Evolutionary conservation across 2,888 invertebrate species (phyloP).

Genomic region (Drosophila prostipennis): DNA sequence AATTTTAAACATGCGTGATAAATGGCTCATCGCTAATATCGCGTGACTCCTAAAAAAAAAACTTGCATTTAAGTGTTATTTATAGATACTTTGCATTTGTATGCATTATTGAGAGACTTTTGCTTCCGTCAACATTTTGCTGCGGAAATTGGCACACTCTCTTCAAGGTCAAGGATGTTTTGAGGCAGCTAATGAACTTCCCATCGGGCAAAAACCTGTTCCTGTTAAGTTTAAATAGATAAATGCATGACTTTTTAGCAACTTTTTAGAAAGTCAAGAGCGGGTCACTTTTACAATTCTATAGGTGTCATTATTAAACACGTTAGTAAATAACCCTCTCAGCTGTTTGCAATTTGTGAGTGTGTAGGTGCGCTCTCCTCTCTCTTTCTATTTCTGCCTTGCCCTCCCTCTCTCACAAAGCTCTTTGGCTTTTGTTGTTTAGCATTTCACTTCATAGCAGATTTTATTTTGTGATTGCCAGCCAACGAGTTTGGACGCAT

Average conservation of each 20-base stretch:
- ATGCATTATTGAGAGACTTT: slow-evolving; percentile 8
- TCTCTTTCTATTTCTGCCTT: not conserved
- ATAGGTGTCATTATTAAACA: slow-evolving; percentile 11
- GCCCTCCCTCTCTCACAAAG: slow-evolving; percentile 18
- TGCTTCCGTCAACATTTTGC: slow-evolving; percentile 65
- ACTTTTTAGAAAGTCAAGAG: slow-evolving; percentile 27
- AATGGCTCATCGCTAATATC: slow-evolving; percentile 7
- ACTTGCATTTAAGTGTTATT: slow-evolving; percentile 21
- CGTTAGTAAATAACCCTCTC: slow-evolving; percentile 23
- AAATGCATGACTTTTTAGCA: slow-evolving; percentile 4
- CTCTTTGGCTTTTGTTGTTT: slow-evolving; percentile 42
- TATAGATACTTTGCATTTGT: slow-evolving; percentile 21
- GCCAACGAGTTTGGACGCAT: slow-evolving; percentile 42
- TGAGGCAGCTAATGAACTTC: slow-evolving; percentile 10
- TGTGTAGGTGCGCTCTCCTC: slow-evolving; percentile 22
- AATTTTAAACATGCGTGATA: not conserved
- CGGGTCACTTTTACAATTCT: not conserved
- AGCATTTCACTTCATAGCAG: slow-evolving; percentile 35
- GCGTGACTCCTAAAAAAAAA: slow-evolving; percentile 19
- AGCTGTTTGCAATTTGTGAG: slow-evolving; percentile 17
- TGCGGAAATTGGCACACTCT: slow-evolving; percentile 70
- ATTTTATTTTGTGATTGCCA: slow-evolving; percentile 43
- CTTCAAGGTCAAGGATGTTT: slow-evolving; percentile 59
- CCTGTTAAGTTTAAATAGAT: slow-evolving; percentile 1
- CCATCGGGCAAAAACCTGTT: slow-evolving; percentile 13